phyloP scores from a whole-genome alignment of 2,113 vertebrate species.

The Strigops habroptila region DNA sequence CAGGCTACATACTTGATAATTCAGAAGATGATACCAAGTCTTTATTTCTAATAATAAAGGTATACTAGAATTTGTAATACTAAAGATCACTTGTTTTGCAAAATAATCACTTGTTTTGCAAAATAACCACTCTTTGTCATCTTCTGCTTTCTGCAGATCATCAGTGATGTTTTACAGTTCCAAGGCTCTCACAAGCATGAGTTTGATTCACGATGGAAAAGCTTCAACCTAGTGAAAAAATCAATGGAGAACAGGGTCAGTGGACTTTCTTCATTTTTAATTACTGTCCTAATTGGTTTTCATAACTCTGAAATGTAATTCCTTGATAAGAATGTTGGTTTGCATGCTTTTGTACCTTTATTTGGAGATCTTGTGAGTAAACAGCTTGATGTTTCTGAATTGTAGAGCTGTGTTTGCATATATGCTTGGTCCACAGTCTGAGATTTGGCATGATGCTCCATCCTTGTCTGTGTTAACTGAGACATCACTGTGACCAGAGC shows the following conservation, averaged over 20 bases:
- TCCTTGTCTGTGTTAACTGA: neutral
- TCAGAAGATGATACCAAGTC: constrained; percentile 98
- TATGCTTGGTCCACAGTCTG: neutral
- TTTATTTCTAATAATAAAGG: constrained; percentile 97
- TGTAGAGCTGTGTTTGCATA: neutral
- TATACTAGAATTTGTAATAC: constrained; percentile 43
- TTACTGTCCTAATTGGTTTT: neutral
- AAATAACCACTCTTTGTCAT: neutral
- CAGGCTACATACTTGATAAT: constrained; percentile 89
- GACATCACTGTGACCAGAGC: neutral
- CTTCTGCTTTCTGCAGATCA: constrained; percentile 78
- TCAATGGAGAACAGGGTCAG: constrained; percentile 98
- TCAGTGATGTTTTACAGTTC: constrained; percentile 92
- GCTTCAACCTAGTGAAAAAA: constrained; percentile 96
- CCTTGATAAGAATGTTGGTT: neutral
- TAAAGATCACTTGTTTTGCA: neutral
- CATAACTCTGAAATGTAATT: neutral
- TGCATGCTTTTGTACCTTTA: neutral
- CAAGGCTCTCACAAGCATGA: constrained; percentile 96
- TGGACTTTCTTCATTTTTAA: neutral
- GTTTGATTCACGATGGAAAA: constrained; percentile 97
- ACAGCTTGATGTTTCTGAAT: neutral
- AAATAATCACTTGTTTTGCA: neutral
- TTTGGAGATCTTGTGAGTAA: neutral
- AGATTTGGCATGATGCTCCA: neutral